These are phyloP conservation scores for Agriopis aurantiaria DNA, from an alignment of 2,888 invertebrate species.

Conservation along the genomic window DNA sequence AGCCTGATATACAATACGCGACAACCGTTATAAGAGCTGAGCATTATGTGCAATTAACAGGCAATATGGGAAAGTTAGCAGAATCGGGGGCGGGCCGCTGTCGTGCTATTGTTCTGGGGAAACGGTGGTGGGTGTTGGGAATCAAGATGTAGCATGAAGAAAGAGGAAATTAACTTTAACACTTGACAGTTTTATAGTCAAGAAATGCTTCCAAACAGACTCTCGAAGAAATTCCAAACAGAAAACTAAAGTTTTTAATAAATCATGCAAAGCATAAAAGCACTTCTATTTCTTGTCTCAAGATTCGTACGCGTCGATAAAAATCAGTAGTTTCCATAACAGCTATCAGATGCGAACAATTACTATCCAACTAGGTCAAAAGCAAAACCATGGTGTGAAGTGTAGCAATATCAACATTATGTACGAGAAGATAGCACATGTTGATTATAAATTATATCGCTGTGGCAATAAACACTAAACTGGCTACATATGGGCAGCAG, in stretches of 20 bases:
- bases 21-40: conserved; percentile 53
- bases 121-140: conserved; percentile 30
- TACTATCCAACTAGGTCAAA: conserved; percentile 37
- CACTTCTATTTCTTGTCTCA: neutral
- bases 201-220: neutral
- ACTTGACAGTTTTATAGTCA: too few species aligned
- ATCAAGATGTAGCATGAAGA: neutral
- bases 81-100: conserved; percentile 58
- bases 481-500: conserved; percentile 49
- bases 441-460: conserved; percentile 50
- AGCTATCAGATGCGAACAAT: conserved; percentile 33
- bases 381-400: conserved; percentile 40
- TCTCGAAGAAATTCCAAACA: neutral
- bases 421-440: conserved; percentile 49
- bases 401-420: conserved; percentile 38
- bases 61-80: conserved; percentile 60
- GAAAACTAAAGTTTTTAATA: neutral
- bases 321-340: conserved; percentile 37
- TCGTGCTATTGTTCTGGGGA: conserved; percentile 50
- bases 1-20: conserved; percentile 36
- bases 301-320: conserved; percentile 17
- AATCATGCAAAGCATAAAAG: neutral
- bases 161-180: too few species aligned
- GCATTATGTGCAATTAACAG: conserved; percentile 52
- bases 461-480: conserved; percentile 43